Base-by-base conservation (phyloP, 2,113 vertebrate genomes). In the Misgurnus anguillicaudatus region DNA sequence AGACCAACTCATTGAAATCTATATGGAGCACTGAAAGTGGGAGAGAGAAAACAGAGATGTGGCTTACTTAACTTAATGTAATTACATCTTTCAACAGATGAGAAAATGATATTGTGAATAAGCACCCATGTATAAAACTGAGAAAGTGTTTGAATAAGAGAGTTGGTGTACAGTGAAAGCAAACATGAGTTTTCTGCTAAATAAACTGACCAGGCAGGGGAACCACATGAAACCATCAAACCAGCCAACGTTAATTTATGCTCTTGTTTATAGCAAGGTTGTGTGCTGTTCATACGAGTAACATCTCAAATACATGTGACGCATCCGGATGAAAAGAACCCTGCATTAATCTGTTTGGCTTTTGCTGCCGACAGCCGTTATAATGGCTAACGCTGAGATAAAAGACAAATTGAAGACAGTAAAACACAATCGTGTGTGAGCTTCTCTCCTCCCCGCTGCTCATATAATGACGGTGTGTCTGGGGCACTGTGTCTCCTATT, bases 1-100 rank as follows among this genome's bases (percentile, higher is more conserved):
- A 89, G 74, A 94, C 89, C 82, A 98, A 91, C 89, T 98, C 96
- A 0, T 91, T 92, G 90, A 99, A 99, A 84, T 97, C 93, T 48
- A 97, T 97, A 87, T 98, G 96, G 91, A 95, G 89, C 77, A 98
- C 96, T 96, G 90, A 45, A 19, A 85, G 10, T 60, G 0, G 4
- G 69, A 67, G 82, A 82, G 1, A n/a, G 71, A 41, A 78, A 1
- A 57, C 53, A 57, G 17, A 57, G 16, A 55, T 55, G 53, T n/a
- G 53, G 16, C 17, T n/a, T 8, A 17, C n/a, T 55, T 55, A 17
- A 17, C 53, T n/a, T 19, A 16, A 55, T 55, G 7, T 55, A 19
- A 11, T 51, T 6, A 55, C n/a, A 55, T 55, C 16, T n/a, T 55
- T 57, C 17, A n/a, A 57, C n/a, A n/a, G 16, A 1, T 55, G 16